Evolutionary conservation across 1,140 invertebrate genomes (phyloP).

Genomic region (Daktulosphaira vitifoliae): DNA sequence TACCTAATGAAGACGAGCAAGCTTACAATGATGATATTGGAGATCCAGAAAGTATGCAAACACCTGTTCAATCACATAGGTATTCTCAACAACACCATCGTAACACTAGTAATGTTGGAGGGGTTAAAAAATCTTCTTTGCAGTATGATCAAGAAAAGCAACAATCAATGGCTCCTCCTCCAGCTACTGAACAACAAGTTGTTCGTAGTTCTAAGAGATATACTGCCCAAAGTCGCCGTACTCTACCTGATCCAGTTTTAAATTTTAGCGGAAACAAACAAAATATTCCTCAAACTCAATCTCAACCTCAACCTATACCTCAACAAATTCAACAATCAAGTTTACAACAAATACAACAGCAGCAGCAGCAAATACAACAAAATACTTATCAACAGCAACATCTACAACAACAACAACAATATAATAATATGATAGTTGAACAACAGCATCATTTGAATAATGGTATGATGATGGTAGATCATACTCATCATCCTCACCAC

Average conservation of each 20-base stretch:
- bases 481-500: not conserved
- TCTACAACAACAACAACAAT: slow-evolving; percentile 14
- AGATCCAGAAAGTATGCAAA: too few relatives aligned
- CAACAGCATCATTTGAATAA: slow-evolving; percentile 8
- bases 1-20: too few relatives aligned
- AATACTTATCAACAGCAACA: not conserved
- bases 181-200: not conserved
- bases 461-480: slow-evolving; percentile 4
- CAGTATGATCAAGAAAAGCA: too few relatives aligned
- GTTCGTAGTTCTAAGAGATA: slow-evolving; percentile 12
- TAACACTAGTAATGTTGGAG: too few relatives aligned
- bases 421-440: not conserved
- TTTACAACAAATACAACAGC: not conserved
- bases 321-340: not conserved
- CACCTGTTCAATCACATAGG: too few relatives aligned
- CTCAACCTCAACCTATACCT: not conserved
- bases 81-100: too few relatives aligned
- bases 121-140: too few relatives aligned
- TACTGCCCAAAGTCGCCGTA: not conserved
- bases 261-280: not conserved
- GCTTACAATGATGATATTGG: too few relatives aligned
- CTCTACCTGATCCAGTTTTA: slow-evolving; percentile 8
- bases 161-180: too few relatives aligned
- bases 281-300: not conserved
- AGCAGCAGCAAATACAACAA: not conserved